Percentiles rank a stretch among this genome's conserved stretches.
These are phyloP conservation scores for Sardina pilchardus DNA, from an alignment of 2,113 vertebrate genomes.

Conservation along the genomic window DNA sequence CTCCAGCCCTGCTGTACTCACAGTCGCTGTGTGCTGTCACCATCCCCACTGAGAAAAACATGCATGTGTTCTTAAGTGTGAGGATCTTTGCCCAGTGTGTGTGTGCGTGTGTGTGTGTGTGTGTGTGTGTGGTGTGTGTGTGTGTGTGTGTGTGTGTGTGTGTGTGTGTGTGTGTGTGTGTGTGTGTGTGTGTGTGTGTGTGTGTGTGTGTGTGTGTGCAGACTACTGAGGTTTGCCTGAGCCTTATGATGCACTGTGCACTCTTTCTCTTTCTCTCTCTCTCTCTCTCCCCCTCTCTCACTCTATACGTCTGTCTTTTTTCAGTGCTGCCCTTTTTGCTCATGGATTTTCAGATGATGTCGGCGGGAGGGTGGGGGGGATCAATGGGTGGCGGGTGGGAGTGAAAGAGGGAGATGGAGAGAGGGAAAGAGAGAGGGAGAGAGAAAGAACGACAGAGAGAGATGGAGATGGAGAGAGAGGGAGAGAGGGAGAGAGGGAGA, in stretches of 20 bases:
- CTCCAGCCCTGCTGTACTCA: neutral
- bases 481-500: constrained; percentile 66
- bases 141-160: constrained; percentile 27
- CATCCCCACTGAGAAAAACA: neutral
- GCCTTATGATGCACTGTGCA: neutral
- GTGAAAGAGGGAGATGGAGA: too few species aligned
- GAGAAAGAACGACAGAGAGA: too few species aligned
- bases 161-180: constrained; percentile 67
- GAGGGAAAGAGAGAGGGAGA: too few species aligned
- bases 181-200: constrained; percentile 16
- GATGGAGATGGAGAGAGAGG: too few species aligned
- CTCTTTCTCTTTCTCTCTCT: neutral
- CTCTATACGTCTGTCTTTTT: constrained; percentile 66
- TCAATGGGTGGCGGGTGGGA: constrained; percentile 78
- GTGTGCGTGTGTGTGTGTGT: constrained; percentile 40
- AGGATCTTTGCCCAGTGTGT: constrained; percentile 55
- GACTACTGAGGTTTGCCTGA: neutral
- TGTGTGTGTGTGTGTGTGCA: neutral
- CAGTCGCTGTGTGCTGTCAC: neutral
- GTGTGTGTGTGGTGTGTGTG: neutral
- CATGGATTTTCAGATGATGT: constrained; percentile 89
- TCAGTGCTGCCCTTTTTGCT: constrained; percentile 76
- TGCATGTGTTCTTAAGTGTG: neutral
- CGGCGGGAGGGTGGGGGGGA: constrained; percentile 68
- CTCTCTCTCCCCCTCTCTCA: constrained; percentile 48